Base-by-base conservation (phyloP, 1,140 invertebrate genomes). In the Octopus sinensis region DNA sequence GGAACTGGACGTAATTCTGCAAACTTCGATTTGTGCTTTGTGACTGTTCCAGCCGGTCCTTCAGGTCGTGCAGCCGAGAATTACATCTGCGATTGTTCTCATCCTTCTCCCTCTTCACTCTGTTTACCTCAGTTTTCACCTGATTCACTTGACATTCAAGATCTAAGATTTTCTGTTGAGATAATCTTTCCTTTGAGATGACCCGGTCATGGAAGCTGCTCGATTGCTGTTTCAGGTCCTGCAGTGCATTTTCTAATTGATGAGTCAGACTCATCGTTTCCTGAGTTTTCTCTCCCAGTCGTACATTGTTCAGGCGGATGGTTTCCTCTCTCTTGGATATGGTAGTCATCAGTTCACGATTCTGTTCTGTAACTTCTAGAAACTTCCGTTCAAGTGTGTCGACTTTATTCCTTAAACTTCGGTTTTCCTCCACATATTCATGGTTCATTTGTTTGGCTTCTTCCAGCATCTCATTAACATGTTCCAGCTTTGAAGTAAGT, bases 1-100 rank as follows among this genome's bases (percentile, higher is more conserved):
- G 86, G 79, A 91, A 90, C 84, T 90, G 89, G 13, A 91, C 89
- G 80, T 90, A 91, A 83, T 91, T 91, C 84, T 91, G 90, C 87
- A 91, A 89, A 82, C 88, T 88, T 23, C 90, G 81, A 82, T 90
- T 90, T 10, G 89, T 90, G 80, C 86, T 87, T 85, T 90, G 89
- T 10, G 87, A 89, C 83, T 91, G 90, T 81, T 91, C 89, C 54
- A 91, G 85, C 4, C 89, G 82, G 81, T 91, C 90, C 81, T 90
- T 90, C 54, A 90, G 84, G 83, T 90, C 89, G 79, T 89, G 90
- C 54, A 90, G 80, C 4, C 89, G 82, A 0, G 89, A 89, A 81
- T 90, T 90, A 84, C 89, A 90, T 81, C 88, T 88, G n/a, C 89
- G 82, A 81, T 90, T 89, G 56, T 86, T 86, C 86, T 91, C 90